A percentile compares a stretch with the other conserved stretches of the same genome.
Conservation (phyloP, 1,140 invertebrate species). For the Scylla paramamosain region DNA sequence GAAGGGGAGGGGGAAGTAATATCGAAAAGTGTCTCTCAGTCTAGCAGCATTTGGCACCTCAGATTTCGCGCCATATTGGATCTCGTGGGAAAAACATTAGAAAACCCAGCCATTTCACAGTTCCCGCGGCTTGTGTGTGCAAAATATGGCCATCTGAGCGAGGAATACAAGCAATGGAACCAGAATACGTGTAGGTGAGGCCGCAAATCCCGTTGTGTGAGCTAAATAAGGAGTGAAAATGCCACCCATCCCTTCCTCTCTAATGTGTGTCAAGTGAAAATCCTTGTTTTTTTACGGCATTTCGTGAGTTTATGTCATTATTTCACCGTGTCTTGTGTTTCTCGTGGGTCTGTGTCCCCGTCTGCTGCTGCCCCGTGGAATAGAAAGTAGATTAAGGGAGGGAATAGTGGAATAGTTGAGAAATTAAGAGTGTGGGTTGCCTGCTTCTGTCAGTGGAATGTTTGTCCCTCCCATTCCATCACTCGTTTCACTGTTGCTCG, state of each 20-base stretch:
- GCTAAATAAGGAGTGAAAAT: neutral
- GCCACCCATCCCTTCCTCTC: neutral
- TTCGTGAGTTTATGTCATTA: neutral
- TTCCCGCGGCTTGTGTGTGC: neutral
- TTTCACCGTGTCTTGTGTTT: neutral
- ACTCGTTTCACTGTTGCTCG: too few species aligned
- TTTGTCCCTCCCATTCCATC: too few species aligned
- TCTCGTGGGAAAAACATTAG: neutral
- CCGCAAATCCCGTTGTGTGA: neutral
- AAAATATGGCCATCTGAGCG: neutral
- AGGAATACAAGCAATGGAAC: neutral
- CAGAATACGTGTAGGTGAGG: neutral
- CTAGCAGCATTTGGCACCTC: neutral
- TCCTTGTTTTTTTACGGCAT: neutral
- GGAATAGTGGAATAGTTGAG: neutral
- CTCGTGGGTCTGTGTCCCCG: neutral
- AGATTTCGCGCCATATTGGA: conserved; percentile 12
- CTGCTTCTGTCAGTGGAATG: neutral
- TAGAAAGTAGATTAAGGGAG: neutral
- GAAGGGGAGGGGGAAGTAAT: neutral
- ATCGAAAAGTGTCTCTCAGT: neutral
- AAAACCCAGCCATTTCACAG: neutral
- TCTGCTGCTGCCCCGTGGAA: neutral
- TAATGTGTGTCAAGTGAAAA: conserved; percentile 69
- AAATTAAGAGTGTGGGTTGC: neutral